Evolutionary conservation across 2,797 vertebrate genomes (phyloP), one percentile per base, ranked within the genome.

Genomic region (Chromobotia macracanthus): DNA sequence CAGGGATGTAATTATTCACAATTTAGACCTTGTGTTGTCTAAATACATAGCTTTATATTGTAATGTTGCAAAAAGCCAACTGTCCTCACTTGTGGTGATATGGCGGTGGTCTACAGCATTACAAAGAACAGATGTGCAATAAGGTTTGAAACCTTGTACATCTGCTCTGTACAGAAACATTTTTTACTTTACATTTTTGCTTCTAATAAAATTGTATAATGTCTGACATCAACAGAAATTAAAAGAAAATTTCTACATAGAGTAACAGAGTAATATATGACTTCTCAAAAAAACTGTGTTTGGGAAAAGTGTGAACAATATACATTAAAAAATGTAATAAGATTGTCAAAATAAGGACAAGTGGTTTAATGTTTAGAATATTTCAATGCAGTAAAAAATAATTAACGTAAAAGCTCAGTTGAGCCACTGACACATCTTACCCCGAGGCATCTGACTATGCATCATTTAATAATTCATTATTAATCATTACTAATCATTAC

Each of bases 1-100:
- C 9, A 77, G 13, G 18, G 23, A 75, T 67, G 71, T 6, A 55
- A 78, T 85, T 80, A 72, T 41, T 85, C 77, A 80, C 77, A 78
- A 80, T 77, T 75, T 63, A 75, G 72, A 23, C 63, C 2, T 8
- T 48, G 35, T 31, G 84, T n/a, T 66, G 82, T 80, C 81, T 85
- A 85, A 82, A 80, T 13, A 7, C 0, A 28, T 15, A 86, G 13
- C 83, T 65, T 64, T 75, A 71, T 23, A 9, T 13, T 63, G 31
- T 25, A 58, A 58, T 12, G 4, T 50, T 61, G 19, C 60, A 84
- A 85, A 44, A 88, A 84, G 63, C 0, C 11, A 73, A 88, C 86
- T 91, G 84, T 90, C 81, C 84, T 81, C 75, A 87, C 80, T 83
- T 88, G 83, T 71, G 89, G 80, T 82, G 61, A 77, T 88, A 87